Percentiles rank a stretch among this genome's conserved stretches.
phyloP scores from a whole-genome alignment of 53 echinoderm and acorn worm species.

The Crossaster papposus region DNA sequence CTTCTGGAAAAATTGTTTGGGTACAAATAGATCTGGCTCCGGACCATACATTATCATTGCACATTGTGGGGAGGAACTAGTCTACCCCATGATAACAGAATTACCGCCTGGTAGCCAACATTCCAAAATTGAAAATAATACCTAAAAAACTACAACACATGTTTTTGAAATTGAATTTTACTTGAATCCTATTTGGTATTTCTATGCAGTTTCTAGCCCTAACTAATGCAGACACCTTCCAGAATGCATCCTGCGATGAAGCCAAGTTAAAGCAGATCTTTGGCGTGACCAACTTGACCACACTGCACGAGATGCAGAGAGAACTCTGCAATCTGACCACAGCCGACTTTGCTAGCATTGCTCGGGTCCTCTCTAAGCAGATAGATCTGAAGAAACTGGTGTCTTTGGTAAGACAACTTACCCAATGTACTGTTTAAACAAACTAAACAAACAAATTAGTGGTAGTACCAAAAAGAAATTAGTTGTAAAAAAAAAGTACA shows the following conservation, averaged over 20 bases:
- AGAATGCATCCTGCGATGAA: conserved; percentile 57
- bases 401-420: conserved; percentile 27
- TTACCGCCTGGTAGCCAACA: neutral
- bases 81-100: neutral
- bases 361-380: conserved; percentile 22
- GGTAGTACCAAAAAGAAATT: no score
- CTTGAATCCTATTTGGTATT: neutral
- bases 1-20: no score
- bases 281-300: conserved; percentile 37
- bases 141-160: neutral
- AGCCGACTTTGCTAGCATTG: conserved; percentile 39
- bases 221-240: conserved; percentile 22
- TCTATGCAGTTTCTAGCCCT: conserved; percentile 34
- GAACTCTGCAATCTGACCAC: conserved; percentile 65
- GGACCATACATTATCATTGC: no score
- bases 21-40: no score
- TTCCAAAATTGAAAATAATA: neutral
- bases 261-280: conserved; percentile 39
- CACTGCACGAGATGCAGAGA: conserved; percentile 49
- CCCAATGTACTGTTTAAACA: neutral
- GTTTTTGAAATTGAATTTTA: neutral
- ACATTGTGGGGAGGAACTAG: no score
- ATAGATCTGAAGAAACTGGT: conserved; percentile 53
- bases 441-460: no score
- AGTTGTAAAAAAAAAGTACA: no score